phyloP scores from a whole-genome alignment of 1,140 invertebrate genomes.

The Zaprionus ghesquierei region DNA sequence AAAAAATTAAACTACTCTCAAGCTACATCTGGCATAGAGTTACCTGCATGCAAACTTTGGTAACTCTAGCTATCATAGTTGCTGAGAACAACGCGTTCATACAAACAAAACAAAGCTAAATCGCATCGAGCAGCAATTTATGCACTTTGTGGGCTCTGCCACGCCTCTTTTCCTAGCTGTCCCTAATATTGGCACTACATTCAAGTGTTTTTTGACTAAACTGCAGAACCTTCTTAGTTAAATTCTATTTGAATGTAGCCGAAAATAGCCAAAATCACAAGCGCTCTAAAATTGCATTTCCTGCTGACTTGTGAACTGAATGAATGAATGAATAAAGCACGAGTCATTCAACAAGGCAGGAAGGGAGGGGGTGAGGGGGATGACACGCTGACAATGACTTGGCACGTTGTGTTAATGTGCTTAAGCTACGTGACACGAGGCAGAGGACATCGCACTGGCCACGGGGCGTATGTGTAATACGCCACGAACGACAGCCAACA shows the following conservation, averaged over 20 bases:
- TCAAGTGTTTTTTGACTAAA: too few relatives aligned
- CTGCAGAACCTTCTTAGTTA: too few relatives aligned
- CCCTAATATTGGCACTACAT: too few relatives aligned
- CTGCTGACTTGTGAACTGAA: background rate
- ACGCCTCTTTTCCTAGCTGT: too few relatives aligned
- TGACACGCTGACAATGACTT: constrained; percentile 17
- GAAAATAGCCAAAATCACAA: background rate
- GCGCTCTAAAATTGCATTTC: background rate
- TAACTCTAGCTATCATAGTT: too few relatives aligned
- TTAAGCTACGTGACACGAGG: constrained; percentile 36
- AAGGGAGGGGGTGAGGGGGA: background rate
- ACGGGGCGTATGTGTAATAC: constrained; percentile 38
- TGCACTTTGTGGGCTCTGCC: too few relatives aligned
- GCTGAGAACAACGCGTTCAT: too few relatives aligned
- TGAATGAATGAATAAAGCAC: background rate
- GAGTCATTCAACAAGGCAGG: constrained; percentile 28
- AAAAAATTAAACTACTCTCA: too few relatives aligned
- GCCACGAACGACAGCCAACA: constrained; percentile 37
- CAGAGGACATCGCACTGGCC: background rate
- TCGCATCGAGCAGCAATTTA: too few relatives aligned
- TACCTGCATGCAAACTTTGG: too few relatives aligned
- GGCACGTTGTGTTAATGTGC: constrained; percentile 31
- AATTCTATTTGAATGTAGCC: background rate
- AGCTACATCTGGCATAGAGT: too few relatives aligned
- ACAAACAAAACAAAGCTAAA: too few relatives aligned